These are phyloP conservation scores for Macroglossus sobrinus DNA, from an alignment of 2,113 vertebrate genomes.

Conservation along the genomic window DNA sequence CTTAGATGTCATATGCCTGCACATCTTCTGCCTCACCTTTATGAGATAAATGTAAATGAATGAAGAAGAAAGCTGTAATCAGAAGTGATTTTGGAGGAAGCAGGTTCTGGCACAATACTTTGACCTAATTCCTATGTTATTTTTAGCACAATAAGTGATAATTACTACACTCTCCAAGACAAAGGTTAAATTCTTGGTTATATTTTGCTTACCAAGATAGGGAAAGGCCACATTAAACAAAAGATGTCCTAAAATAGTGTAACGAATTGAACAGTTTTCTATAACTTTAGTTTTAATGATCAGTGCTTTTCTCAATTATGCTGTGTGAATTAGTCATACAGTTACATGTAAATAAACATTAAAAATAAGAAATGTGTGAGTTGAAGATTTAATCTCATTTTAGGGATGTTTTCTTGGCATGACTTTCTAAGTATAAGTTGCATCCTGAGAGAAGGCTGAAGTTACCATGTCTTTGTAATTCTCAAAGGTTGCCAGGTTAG, in stretches of 20 bases:
- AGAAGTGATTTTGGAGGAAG: slow-evolving; percentile 33
- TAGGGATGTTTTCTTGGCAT: not conserved
- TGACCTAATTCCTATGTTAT: not conserved
- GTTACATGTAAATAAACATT: slow-evolving; percentile 3
- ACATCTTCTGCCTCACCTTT: not conserved
- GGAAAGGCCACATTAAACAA: not conserved
- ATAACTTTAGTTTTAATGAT: not conserved
- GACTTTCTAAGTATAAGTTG: slow-evolving; percentile 5
- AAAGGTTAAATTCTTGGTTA: slow-evolving; percentile 25
- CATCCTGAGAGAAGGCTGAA: not conserved
- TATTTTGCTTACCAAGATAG: not conserved
- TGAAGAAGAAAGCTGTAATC: not conserved
- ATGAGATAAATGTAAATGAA: slow-evolving; percentile 25
- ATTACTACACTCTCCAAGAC: not conserved
- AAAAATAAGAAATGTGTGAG: not conserved
- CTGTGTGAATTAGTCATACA: not conserved
- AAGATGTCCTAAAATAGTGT: slow-evolving; percentile 16
- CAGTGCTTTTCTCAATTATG: not conserved
- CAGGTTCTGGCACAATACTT: not conserved
- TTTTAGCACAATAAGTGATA: slow-evolving; percentile 40
- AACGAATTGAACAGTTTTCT: not conserved
- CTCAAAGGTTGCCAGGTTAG: not conserved
- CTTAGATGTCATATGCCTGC: not conserved
- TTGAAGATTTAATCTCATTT: not conserved
- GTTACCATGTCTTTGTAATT: not conserved